These are phyloP conservation scores for Machaerirhynchus nigripectus DNA, from an alignment of 2,113 vertebrate species.

Conservation along the genomic window DNA sequence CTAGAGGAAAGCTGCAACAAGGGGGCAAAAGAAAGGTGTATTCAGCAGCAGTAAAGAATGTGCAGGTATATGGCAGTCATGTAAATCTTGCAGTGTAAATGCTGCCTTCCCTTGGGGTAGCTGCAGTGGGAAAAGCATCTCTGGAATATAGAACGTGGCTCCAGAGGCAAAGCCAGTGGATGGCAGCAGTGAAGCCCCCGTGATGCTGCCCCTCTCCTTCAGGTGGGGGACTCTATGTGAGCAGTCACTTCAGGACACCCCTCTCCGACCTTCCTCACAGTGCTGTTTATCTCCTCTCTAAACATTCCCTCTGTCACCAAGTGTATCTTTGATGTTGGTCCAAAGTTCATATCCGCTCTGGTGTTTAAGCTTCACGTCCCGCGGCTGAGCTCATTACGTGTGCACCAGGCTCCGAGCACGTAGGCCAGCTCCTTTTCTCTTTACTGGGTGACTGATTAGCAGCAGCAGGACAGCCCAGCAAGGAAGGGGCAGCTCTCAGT, in stretches of 20 bases:
- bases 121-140: background rate
- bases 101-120: background rate
- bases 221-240: background rate
- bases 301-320: conserved; percentile 33
- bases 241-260: background rate
- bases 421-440: conserved; percentile 8
- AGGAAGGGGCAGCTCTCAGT: background rate
- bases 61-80: background rate
- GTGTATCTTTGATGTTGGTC: conserved; percentile 40
- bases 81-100: background rate
- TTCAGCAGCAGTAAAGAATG: background rate
- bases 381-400: background rate
- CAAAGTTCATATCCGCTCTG: conserved; percentile 44
- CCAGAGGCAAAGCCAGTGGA: background rate
- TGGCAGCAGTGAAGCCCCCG: background rate
- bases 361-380: conserved; percentile 2
- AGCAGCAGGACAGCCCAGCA: background rate
- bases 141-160: background rate
- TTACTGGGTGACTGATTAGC: background rate
- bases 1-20: background rate
- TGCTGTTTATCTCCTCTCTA: conserved; percentile 54
- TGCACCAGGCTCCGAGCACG: background rate
- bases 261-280: background rate
- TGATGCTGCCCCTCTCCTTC: background rate
- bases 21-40: background rate